Conservation (phyloP, 1,140 invertebrate species). For the Cyclina sinensis region DNA sequence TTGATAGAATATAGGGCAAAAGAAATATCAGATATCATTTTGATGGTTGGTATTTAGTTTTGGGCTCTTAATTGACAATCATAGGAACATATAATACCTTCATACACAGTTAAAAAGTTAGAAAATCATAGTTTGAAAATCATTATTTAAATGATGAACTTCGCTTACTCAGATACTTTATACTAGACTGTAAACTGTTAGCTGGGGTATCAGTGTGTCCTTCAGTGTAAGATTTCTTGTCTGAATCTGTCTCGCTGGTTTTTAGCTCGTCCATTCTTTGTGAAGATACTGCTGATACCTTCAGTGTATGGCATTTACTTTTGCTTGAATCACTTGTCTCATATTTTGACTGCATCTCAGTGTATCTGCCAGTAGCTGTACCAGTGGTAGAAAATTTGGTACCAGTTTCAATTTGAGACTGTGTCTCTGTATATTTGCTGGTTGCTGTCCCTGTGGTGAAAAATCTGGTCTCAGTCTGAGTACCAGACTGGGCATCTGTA, state of each 20-base stretch:
- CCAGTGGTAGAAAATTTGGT: neutral
- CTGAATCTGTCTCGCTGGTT: neutral
- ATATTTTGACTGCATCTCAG: neutral
- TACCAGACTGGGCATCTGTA: neutral
- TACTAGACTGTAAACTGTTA: neutral
- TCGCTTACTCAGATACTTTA: neutral
- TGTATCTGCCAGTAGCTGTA: neutral
- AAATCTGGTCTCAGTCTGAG: neutral
- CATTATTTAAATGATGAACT: too few species aligned
- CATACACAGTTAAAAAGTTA: too few species aligned
- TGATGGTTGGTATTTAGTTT: too few species aligned
- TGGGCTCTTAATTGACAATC: too few species aligned
- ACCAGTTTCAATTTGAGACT: neutral
- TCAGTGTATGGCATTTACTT: neutral
- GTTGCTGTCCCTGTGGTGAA: too few species aligned
- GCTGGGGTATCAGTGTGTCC: neutral
- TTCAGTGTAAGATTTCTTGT: neutral
- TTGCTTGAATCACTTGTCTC: neutral
- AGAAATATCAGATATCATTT: too few species aligned
- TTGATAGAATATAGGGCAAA: too few species aligned
- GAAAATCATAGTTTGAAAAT: too few species aligned
- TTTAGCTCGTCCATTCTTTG: neutral
- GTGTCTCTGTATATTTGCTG: neutral
- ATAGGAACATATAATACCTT: too few species aligned
- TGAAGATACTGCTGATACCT: neutral